These are phyloP conservation scores for Dipodomys spectabilis DNA, from an alignment of 2,113 vertebrate species.

Conservation along the genomic window DNA sequence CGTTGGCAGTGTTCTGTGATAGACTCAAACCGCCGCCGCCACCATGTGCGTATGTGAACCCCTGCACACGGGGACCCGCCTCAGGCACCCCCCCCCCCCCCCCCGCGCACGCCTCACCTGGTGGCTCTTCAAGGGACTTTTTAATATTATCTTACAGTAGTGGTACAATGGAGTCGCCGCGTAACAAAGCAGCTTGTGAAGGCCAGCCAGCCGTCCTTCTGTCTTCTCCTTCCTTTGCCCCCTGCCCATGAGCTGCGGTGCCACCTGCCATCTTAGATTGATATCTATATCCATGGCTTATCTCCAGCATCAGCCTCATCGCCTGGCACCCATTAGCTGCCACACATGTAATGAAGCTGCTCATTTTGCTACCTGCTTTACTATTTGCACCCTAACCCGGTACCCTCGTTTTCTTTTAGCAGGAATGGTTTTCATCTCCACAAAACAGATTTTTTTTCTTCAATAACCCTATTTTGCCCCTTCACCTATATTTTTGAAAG, in stretches of 20 bases:
- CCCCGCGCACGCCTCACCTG: not conserved
- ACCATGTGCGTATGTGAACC: rapidly evolving
- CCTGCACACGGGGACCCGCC: too few relatives aligned
- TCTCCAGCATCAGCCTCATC: not conserved
- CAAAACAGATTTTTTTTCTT: not conserved
- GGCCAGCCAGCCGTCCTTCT: not conserved
- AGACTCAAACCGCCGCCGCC: too few relatives aligned
- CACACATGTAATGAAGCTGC: not conserved
- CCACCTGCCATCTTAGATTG: not conserved
- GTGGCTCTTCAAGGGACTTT: not conserved
- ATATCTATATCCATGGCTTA: not conserved
- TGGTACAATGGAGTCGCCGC: too few relatives aligned
- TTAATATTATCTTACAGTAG: too few relatives aligned
- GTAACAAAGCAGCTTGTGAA: too few relatives aligned
- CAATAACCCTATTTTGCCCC: not conserved
- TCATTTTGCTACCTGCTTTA: not conserved
- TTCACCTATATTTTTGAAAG: constrained; percentile 27
- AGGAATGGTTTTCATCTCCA: not conserved
- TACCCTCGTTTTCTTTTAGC: not conserved
- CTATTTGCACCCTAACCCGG: not conserved
- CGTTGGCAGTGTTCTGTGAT: not conserved
- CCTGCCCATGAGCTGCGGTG: not conserved
- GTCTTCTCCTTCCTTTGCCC: not conserved
- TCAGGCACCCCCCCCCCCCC: too few relatives aligned
- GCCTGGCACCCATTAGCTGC: not conserved